A percentile compares a stretch with the other conserved stretches of the same genome.
Evolutionary conservation across 2,113 vertebrate genomes (phyloP).

Genomic region (Misgurnus mizolepis): DNA sequence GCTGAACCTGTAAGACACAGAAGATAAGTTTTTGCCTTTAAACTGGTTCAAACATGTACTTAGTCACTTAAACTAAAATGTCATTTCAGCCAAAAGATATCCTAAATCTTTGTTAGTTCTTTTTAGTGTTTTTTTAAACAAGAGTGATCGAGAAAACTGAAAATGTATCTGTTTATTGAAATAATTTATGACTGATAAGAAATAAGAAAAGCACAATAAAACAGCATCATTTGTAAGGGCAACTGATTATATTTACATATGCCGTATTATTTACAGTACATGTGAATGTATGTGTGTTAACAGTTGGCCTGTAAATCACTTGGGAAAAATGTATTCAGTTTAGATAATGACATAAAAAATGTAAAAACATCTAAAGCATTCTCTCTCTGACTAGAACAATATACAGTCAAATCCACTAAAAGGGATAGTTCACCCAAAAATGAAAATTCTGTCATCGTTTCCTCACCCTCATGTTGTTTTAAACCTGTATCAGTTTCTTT

Average conservation of each 20-base stretch:
- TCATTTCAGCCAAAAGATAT: background rate
- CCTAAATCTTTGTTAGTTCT: background rate
- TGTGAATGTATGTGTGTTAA: background rate
- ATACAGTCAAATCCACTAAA: background rate
- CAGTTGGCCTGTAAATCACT: conserved; percentile 52
- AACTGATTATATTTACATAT: too few relatives aligned
- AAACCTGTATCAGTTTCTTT: too few relatives aligned
- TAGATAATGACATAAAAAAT: conserved; percentile 60
- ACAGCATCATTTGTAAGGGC: too few relatives aligned
- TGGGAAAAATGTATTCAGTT: too few relatives aligned
- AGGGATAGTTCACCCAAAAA: too few relatives aligned
- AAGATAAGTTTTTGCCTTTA: too few relatives aligned
- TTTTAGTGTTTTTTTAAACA: background rate
- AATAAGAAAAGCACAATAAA: background rate
- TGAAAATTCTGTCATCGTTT: too few relatives aligned
- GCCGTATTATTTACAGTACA: background rate
- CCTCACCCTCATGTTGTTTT: too few relatives aligned
- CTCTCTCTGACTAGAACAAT: background rate
- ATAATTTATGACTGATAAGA: background rate
- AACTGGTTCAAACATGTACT: too few relatives aligned
- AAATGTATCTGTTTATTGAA: background rate
- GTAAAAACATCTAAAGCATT: conserved; percentile 21
- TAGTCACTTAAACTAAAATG: background rate
- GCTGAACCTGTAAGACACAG: conserved; percentile 80
- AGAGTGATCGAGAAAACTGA: background rate